Percentiles rank a stretch among this genome's conserved stretches.
Evolutionary conservation across 1,140 invertebrate genomes (phyloP).

Genomic region (Helicoverpa zea): DNA sequence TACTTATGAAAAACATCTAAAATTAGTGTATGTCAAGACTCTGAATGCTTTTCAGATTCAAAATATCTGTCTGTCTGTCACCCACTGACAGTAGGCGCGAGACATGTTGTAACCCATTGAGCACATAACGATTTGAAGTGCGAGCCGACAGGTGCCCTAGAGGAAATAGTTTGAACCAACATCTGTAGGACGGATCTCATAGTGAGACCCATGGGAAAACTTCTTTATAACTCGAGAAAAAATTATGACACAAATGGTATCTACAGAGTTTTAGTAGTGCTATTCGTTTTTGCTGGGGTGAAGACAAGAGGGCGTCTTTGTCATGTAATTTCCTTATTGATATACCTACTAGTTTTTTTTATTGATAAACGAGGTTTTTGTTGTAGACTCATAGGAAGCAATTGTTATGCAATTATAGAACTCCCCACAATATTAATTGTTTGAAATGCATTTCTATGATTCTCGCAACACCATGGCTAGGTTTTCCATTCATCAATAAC

Average conservation of each 20-base stretch:
- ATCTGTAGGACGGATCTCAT: conserved; percentile 18
- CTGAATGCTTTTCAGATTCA: neutral
- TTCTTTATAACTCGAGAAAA: neutral
- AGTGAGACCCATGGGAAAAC: neutral
- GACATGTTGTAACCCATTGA: conserved; percentile 23
- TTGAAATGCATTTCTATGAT: neutral
- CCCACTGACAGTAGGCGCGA: neutral
- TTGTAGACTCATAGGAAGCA: neutral
- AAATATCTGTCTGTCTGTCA: neutral
- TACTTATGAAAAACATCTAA: no score
- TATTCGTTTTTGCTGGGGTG: no score
- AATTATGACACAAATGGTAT: neutral
- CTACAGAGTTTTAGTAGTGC: no score
- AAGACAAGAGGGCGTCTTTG: no score
- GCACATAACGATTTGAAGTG: conserved; percentile 16
- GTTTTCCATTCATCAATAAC: neutral
- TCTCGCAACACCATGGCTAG: neutral
- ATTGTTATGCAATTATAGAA: neutral
- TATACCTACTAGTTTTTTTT: no score
- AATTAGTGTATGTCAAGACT: no score
- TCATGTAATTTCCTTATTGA: no score
- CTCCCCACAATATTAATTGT: neutral
- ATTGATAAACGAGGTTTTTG: no score
- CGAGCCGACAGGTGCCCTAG: conserved; percentile 46
- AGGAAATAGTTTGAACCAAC: conserved; percentile 50